Evolutionary conservation across 2,113 vertebrate species (phyloP).

Genomic region (Aegithalos caudatus): DNA sequence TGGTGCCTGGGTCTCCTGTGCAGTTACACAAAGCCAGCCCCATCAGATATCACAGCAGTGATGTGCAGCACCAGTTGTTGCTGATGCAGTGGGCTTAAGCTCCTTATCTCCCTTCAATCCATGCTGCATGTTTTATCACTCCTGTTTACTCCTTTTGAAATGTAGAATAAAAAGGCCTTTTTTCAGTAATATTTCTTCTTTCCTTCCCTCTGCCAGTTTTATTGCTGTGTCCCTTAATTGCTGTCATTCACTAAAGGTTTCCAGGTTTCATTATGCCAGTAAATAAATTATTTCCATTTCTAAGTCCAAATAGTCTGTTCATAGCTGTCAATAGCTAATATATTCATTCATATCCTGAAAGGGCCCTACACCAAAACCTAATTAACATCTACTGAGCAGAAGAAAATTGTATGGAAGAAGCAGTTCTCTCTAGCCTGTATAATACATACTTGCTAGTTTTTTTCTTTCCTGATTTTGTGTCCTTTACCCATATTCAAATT

Average conservation of each 20-base stretch:
- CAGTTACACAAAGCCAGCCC: background rate
- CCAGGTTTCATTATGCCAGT: background rate
- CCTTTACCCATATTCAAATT: background rate
- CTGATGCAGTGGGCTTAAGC: background rate
- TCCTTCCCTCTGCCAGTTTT: background rate
- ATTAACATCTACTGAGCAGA: slow-evolving; percentile 17
- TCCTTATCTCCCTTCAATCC: background rate
- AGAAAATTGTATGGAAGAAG: background rate
- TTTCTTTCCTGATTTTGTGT: background rate
- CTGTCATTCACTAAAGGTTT: background rate
- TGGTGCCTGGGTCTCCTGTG: background rate
- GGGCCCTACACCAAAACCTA: background rate
- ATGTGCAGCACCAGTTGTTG: background rate
- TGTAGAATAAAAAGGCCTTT: background rate
- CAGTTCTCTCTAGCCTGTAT: background rate
- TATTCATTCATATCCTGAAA: background rate
- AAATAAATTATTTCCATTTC: slow-evolving; percentile 14
- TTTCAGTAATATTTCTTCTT: background rate
- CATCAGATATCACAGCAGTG: background rate
- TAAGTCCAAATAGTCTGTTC: background rate
- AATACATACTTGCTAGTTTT: background rate
- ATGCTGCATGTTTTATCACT: background rate
- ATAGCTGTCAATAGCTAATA: background rate
- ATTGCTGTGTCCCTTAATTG: background rate
- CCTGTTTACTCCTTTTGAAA: background rate